These are phyloP conservation scores for Eupithecia dodoneata DNA, from an alignment of 2,888 invertebrate genomes.

Conservation along the genomic window DNA sequence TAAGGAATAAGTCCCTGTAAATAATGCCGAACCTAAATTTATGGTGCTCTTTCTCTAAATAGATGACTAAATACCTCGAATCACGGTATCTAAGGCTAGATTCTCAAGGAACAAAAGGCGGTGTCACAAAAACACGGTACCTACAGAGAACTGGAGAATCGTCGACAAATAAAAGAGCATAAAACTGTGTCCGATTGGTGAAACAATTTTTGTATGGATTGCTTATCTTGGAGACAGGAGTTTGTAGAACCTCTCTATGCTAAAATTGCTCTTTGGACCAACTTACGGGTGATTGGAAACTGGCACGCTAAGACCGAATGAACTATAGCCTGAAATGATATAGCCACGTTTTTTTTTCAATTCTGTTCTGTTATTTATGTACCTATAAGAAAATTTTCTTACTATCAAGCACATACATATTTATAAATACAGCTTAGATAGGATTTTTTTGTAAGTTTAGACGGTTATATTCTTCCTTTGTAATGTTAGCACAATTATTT, in stretches of 20 bases:
- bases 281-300: not conserved
- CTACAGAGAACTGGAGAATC: not conserved
- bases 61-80: constrained; percentile 80
- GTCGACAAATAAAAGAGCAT: not conserved
- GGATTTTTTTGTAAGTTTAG: too few relatives aligned
- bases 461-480: too few relatives aligned
- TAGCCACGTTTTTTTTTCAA: not conserved
- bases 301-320: not conserved
- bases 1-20: constrained; percentile 68
- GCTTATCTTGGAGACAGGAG: not conserved
- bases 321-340: not conserved
- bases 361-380: not conserved
- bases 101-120: not conserved
- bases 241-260: not conserved
- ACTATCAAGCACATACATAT: too few relatives aligned
- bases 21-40: constrained; percentile 79
- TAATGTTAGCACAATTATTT: too few relatives aligned
- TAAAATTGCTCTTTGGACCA: not conserved
- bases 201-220: not conserved
- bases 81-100: constrained; percentile 56
- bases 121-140: not conserved
- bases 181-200: not conserved
- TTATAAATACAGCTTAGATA: too few relatives aligned
- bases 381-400: too few relatives aligned
- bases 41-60: constrained; percentile 81